Evolutionary conservation across 2,888 invertebrate genomes (phyloP).

Genomic region (Erebia palarica): DNA sequence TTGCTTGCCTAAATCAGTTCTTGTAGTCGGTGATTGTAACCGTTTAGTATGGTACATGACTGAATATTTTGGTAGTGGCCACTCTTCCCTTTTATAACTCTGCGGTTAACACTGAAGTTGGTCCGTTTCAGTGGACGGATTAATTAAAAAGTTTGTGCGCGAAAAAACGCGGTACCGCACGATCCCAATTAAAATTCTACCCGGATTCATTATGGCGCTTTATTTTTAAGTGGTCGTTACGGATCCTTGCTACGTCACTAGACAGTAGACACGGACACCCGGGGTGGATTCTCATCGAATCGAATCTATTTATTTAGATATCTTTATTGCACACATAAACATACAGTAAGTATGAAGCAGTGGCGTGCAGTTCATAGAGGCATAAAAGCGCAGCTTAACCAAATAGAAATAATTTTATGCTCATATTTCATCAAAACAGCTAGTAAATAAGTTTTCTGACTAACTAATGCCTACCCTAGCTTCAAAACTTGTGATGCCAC

Average conservation of each 20-base stretch:
- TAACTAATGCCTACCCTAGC: too few relatives aligned
- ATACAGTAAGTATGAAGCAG: too few relatives aligned
- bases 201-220: constrained; percentile 68
- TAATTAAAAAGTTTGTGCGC: constrained; percentile 75
- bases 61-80: not conserved
- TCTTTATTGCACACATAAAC: too few relatives aligned
- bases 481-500: too few relatives aligned
- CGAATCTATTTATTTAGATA: not conserved
- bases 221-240: constrained; percentile 54
- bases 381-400: too few relatives aligned
- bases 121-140: constrained; percentile 64
- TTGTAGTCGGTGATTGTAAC: too few relatives aligned
- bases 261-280: not conserved
- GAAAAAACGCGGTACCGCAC: constrained; percentile 54
- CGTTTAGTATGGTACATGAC: too few relatives aligned
- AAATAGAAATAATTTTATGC: too few relatives aligned
- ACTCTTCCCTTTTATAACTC: not conserved
- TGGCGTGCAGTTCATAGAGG: too few relatives aligned
- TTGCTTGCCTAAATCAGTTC: too few relatives aligned
- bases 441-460: too few relatives aligned
- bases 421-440: too few relatives aligned
- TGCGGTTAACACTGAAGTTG: constrained; percentile 55
- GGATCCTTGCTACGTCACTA: constrained; percentile 9
- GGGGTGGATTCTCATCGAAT: not conserved
- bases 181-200: constrained; percentile 74